Conservation (phyloP, 2,113 vertebrate genomes). For the Mobula hypostoma region DNA sequence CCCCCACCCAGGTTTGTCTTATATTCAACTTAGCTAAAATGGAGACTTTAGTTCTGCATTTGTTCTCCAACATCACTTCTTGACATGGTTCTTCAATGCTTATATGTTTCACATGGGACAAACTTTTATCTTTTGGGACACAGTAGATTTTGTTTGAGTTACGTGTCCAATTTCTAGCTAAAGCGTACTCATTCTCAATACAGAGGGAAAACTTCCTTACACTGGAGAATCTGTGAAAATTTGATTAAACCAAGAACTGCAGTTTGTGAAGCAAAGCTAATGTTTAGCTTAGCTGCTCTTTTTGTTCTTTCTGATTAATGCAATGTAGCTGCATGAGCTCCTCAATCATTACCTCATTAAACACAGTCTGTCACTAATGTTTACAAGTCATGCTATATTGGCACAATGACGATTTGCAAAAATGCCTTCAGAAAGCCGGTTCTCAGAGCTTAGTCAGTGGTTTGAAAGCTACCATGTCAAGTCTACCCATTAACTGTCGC, state of each 20-base stretch:
- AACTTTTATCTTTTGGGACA: background rate
- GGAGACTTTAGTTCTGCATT: background rate
- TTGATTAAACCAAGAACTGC: background rate
- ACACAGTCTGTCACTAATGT: conserved; percentile 9
- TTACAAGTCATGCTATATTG: background rate
- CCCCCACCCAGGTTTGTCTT: too few relatives aligned
- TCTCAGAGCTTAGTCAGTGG: background rate
- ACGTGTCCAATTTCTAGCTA: background rate
- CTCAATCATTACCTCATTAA: conserved; percentile 14
- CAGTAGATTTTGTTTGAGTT: background rate
- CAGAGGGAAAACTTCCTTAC: background rate
- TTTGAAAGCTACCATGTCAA: background rate
- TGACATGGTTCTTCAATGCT: background rate
- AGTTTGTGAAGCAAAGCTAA: conserved; percentile 20
- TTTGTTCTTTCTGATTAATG: conserved; percentile 15
- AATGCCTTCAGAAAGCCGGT: background rate
- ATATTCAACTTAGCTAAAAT: background rate
- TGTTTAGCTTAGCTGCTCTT: background rate
- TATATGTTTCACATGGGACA: background rate
- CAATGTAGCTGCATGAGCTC: background rate
- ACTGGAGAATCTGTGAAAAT: background rate
- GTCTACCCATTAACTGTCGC: background rate
- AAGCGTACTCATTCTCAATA: background rate
- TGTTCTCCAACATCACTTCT: background rate
- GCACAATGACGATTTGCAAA: background rate